Percentiles rank a stretch among this genome's conserved stretches.
Evolutionary conservation across 1,140 invertebrate genomes (phyloP).

Genomic region (Bradysia coprophila): DNA sequence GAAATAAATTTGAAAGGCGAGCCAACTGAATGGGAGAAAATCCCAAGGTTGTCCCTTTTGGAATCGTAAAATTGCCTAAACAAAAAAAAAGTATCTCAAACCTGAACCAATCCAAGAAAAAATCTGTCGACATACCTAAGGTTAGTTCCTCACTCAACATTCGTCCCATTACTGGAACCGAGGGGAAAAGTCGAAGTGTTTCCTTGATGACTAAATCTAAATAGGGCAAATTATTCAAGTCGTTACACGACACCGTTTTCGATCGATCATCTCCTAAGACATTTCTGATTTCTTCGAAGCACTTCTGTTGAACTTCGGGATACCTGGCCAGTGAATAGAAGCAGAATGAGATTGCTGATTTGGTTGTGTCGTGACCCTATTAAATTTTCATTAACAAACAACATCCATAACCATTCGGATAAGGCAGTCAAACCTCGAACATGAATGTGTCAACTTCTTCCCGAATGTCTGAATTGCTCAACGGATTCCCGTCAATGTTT

Average conservation of each 20-base stretch:
- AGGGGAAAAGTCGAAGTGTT: constrained; percentile 35
- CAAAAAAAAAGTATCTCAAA: neutral
- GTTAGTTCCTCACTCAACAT: constrained; percentile 19
- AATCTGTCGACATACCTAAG: neutral
- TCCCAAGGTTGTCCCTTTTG: neutral
- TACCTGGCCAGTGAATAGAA: constrained; percentile 31
- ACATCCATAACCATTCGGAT: neutral
- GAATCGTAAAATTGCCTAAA: neutral
- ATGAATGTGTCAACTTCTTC: constrained; percentile 61
- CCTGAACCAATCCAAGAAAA: neutral
- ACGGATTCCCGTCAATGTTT: constrained; percentile 29
- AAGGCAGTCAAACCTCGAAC: constrained; percentile 38
- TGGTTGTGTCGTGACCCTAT: constrained; percentile 42
- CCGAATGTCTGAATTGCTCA: constrained; percentile 43
- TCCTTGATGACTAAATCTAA: constrained; percentile 45
- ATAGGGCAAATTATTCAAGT: constrained; percentile 31
- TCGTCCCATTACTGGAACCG: constrained; percentile 36
- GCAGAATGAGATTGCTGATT: constrained; percentile 31
- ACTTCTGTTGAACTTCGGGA: constrained; percentile 33
- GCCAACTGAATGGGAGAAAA: constrained; percentile 3
- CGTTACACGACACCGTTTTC: constrained; percentile 23
- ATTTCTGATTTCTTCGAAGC: constrained; percentile 34
- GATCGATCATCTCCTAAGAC: constrained; percentile 26
- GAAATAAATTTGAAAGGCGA: constrained; percentile 9
- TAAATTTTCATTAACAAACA: neutral